Evolutionary conservation across 1,140 invertebrate species (phyloP), one percentile per base, ranked within the genome.

Genomic region (Lamellibrachia luymesi): DNA sequence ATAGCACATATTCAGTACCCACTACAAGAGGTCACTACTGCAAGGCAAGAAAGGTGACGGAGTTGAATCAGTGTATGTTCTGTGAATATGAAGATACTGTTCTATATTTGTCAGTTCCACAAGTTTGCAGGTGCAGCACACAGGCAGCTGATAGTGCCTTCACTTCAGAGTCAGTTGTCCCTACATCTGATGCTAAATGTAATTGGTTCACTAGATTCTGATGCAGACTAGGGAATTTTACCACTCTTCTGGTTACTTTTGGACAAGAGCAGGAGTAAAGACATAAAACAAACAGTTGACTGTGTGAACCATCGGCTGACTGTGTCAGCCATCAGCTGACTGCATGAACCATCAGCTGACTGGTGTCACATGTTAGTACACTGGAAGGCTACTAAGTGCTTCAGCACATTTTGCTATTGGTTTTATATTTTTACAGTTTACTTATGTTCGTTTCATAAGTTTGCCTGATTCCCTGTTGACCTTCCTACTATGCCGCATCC

Each of bases 371-470:
- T 22, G 38, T 22, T 80, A 2, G 64, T 22, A 2, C 64, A 80
- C 64, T 80, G 6, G 13, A 80, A 80, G 7, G 13, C 64, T 80
- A 80, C 64, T 17, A 22, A 22, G 4, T 80, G 64, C 64, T 80
- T 80, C 64, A 17, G 64, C 64, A 80, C 64, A 80, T 80, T 80
- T 22, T 80, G 64, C 64, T 80, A 80, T 80, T 80, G 64, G 17
- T 80, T 80, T 80, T 80, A 80, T 80, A 80, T 80, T 80, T 80
- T 22, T 80, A 80, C 64, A 80, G 64, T 80, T 80, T 80, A 80
- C 64, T 22, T 80, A 17, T 13, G 4, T n/a, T 38, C 38, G 38
- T 38, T 38, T 38, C 38, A 22, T 10, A 80, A 10, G 13, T 80
- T 22, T 17, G 64, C 64, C 5, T 10, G 64, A 80, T 80, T 80